A percentile compares a stretch with the other conserved stretches of the same genome.
Conservation (phyloP, 1,140 invertebrate genomes). For the Cyclina sinensis region DNA sequence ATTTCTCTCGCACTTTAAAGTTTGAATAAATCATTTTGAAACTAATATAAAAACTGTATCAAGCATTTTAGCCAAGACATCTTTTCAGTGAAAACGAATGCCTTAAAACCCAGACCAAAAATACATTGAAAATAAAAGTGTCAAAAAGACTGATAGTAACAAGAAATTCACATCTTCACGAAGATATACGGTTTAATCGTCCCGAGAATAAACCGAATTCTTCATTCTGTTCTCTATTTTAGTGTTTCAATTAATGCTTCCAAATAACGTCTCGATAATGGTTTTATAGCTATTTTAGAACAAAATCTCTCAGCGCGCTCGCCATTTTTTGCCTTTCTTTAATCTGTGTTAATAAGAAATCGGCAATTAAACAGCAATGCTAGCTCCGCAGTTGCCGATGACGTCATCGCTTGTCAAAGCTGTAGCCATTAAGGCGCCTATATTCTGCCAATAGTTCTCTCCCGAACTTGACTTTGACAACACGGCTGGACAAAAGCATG, state of each 20-base stretch:
- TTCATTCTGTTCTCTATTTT: conserved; percentile 13
- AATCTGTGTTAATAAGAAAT: conserved; percentile 47
- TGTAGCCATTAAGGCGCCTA: not conserved
- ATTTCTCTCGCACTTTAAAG: too few relatives aligned
- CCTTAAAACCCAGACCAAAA: too few relatives aligned
- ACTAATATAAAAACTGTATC: too few relatives aligned
- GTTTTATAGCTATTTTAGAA: conserved; percentile 15
- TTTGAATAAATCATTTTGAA: too few relatives aligned
- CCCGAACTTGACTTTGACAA: not conserved
- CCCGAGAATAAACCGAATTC: not conserved
- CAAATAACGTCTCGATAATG: conserved; percentile 21
- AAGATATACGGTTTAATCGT: not conserved
- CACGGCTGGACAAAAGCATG: not conserved
- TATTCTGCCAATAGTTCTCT: not conserved
- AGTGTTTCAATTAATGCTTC: conserved; percentile 28
- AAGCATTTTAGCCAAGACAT: too few relatives aligned
- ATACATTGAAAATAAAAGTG: too few relatives aligned
- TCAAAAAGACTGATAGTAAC: too few relatives aligned
- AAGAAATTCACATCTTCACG: not conserved
- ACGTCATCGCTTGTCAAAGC: conserved; percentile 21
- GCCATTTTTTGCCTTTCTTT: conserved; percentile 1
- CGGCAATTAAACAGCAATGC: conserved; percentile 38
- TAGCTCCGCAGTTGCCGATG: not conserved
- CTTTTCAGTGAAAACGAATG: too few relatives aligned
- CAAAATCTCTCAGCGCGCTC: not conserved